Evolutionary conservation across 2,113 vertebrate species (phyloP).

Genomic region (Globicephala melas): DNA sequence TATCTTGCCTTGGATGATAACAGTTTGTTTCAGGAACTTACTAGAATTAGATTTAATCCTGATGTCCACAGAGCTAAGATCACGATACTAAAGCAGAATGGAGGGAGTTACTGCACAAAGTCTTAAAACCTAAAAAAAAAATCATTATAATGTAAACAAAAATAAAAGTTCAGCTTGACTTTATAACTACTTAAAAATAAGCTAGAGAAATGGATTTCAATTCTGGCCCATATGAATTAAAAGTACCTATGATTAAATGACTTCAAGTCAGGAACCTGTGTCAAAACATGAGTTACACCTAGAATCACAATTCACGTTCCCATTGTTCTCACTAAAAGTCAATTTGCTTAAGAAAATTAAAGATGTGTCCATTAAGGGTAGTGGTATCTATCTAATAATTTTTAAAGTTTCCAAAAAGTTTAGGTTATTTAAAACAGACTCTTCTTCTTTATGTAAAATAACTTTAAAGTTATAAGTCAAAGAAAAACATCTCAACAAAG

Average conservation of each 20-base stretch:
- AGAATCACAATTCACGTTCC: conserved; percentile 22
- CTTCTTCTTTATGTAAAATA: conserved; percentile 25
- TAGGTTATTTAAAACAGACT: conserved; percentile 47
- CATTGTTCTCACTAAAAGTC: conserved; percentile 62
- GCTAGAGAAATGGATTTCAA: not conserved
- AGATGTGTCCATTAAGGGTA: conserved; percentile 33
- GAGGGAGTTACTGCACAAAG: not conserved
- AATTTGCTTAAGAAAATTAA: conserved; percentile 53
- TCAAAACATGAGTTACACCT: conserved; percentile 26
- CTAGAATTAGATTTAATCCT: not conserved
- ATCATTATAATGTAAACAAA: conserved; percentile 17
- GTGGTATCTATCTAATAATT: conserved; percentile 33
- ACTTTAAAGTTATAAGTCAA: not conserved
- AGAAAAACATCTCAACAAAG: not conserved
- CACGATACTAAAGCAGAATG: not conserved
- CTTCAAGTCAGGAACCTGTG: conserved; percentile 18
- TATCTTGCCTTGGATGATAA: not conserved
- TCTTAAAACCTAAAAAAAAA: not conserved
- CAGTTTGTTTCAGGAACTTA: not conserved
- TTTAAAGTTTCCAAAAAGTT: conserved; percentile 41
- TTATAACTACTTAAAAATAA: not conserved
- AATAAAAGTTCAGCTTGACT: not conserved
- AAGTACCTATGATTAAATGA: conserved; percentile 9
- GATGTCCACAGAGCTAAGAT: not conserved
- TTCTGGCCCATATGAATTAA: not conserved